A percentile compares a stretch with the other conserved stretches of the same genome.
These are phyloP conservation scores for Meteorus sp. DNA, from an alignment of 1,140 invertebrate species.

Conservation along the genomic window DNA sequence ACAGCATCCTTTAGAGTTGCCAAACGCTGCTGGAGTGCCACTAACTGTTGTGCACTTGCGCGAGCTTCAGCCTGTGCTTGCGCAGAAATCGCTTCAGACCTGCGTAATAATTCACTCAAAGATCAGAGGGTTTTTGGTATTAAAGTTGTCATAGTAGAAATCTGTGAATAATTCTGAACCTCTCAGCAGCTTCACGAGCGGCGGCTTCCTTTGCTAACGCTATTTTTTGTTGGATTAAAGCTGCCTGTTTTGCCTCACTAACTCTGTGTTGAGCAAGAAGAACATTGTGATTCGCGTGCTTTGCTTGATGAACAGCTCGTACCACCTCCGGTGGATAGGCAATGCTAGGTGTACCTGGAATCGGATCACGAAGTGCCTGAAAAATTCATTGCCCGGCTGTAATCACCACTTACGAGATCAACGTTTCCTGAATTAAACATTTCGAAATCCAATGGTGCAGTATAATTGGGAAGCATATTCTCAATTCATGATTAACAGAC, in stretches of 20 bases:
- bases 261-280: constrained; percentile 51
- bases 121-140: not conserved
- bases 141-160: not conserved
- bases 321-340: constrained; percentile 51
- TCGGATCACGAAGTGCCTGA: constrained; percentile 44
- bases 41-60: constrained; percentile 50
- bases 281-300: constrained; percentile 54
- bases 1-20: constrained; percentile 54
- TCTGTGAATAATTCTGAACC: constrained; percentile 33
- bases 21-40: constrained; percentile 54
- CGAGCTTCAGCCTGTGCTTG: constrained; percentile 47
- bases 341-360: constrained; percentile 47
- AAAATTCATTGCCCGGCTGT: no score
- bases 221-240: constrained; percentile 52
- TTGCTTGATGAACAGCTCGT: constrained; percentile 51
- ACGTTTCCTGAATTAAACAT: not conserved
- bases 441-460: not conserved
- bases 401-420: no score
- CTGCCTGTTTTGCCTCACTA: constrained; percentile 49
- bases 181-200: constrained; percentile 47
- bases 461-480: not conserved
- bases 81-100: constrained; percentile 52
- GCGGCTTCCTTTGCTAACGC: constrained; percentile 51
- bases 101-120: constrained; percentile 26
- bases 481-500: constrained; percentile 31